Evolutionary conservation across 1,140 invertebrate genomes (phyloP).

Genomic region (Ruditapes philippinarum): DNA sequence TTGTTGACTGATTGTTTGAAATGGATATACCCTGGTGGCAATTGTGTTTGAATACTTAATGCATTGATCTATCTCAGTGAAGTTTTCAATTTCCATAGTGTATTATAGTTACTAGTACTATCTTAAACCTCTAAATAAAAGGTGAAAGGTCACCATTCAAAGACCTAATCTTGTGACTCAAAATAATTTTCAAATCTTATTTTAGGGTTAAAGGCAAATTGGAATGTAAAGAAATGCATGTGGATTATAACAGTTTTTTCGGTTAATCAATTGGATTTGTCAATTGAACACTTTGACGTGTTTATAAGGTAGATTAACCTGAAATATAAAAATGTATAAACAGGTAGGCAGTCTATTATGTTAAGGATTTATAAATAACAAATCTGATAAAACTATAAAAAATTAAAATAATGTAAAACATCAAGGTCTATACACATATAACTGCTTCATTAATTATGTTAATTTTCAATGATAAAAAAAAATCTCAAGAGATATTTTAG

Average conservation of each 20-base stretch:
- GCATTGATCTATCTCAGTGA: neutral
- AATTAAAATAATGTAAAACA: too few species aligned
- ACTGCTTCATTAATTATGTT: too few species aligned
- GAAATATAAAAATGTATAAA: conserved; percentile 2
- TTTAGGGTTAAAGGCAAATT: neutral
- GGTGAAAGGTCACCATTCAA: neutral
- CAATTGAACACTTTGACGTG: neutral
- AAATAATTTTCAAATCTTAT: neutral
- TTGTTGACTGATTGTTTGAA: too few species aligned
- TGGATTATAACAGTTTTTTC: conserved; percentile 4
- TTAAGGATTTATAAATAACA: too few species aligned
- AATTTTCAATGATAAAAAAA: too few species aligned
- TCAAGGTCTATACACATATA: too few species aligned
- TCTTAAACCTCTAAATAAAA: neutral
- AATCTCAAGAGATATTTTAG: too few species aligned
- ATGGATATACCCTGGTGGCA: neutral
- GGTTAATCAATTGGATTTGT: conserved; percentile 6
- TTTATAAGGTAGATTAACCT: neutral
- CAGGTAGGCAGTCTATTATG: neutral
- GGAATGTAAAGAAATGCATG: neutral
- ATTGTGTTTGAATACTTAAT: too few species aligned
- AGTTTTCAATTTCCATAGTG: conserved; percentile 2
- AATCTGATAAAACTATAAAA: too few species aligned
- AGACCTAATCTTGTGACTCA: neutral
- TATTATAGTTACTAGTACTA: conserved; percentile 5